Evolutionary conservation across 2,113 vertebrate species (phyloP), one percentile per base, ranked within the genome.

Genomic region (Monopterus albus): DNA sequence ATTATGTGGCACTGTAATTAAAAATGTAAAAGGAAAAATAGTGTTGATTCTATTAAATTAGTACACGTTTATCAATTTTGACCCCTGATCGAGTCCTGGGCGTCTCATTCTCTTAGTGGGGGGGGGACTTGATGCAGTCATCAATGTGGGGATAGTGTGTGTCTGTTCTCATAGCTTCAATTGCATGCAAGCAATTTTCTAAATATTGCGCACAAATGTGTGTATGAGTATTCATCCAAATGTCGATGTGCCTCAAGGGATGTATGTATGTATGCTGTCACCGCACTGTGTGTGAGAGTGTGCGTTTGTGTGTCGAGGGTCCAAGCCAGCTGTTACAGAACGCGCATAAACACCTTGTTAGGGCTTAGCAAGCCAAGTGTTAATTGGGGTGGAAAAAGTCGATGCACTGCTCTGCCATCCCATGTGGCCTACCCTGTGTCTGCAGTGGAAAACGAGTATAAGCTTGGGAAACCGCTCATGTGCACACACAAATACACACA

Each of bases 311-410:
- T 74, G 56, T 45, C 31, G 50, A 72, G 71, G 79, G 69, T 25
- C 66, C 56, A 7, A 52, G 79, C 62, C 89, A 90, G 89, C 88
- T 91, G 89, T 90, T 85, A 73, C 71, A 60, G 65, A 43, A 60
- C n/a, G 58, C 78, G 79, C 82, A 77, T 91, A 86, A 90, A 90
- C 89, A 91, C 87, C 87, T 88, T 90, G 86, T 86, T 87, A 89
- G 81, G 79, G 81, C 83, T 90, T 79, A 82, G 83, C 67, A 51
- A 85, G 80, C 71, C 42, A 85, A 83, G 86, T 87, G 88, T 87
- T 88, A 91, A 88, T 88, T 91, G 85, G 86, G 75, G 79, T 87
- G 84, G 86, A 91, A 87, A 84, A 65, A 79, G 66, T 69, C 26
- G 74, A 84, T 87, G 79, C 67, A 49, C 74, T 43, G 74, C 73